A percentile compares a stretch with the other conserved stretches of the same genome.
These are phyloP conservation scores for Enhydra lutris DNA, from an alignment of 2,113 vertebrate genomes.

Conservation along the genomic window DNA sequence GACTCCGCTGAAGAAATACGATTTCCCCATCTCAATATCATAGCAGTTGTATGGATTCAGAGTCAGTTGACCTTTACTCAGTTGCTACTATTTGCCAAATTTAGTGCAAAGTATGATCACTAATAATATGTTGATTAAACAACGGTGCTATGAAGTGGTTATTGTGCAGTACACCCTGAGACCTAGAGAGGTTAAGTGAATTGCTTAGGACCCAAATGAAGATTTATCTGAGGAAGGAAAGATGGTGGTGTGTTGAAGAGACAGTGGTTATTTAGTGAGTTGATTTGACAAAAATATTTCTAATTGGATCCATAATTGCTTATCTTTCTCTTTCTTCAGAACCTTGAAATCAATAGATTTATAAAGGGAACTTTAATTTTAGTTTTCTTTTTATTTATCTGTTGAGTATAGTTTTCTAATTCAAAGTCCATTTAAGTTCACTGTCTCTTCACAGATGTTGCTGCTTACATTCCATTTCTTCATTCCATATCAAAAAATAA, in stretches of 20 bases:
- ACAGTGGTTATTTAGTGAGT: neutral
- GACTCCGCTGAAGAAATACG: neutral
- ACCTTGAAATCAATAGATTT: neutral
- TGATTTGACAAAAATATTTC: neutral
- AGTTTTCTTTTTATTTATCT: neutral
- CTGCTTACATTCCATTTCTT: constrained; percentile 42
- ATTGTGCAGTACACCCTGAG: neutral
- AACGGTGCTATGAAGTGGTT: neutral
- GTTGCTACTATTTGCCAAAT: neutral
- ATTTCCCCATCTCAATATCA: neutral
- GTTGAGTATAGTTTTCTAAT: neutral
- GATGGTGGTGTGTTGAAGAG: neutral
- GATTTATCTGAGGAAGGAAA: neutral
- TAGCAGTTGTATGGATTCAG: neutral
- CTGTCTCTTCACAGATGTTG: neutral
- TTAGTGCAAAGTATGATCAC: neutral
- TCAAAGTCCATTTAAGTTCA: neutral
- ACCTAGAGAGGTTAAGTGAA: neutral
- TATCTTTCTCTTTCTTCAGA: neutral
- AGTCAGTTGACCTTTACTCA: constrained; percentile 39
- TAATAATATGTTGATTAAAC: constrained; percentile 14
- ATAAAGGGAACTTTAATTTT: neutral
- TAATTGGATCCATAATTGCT: neutral
- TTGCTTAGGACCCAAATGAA: neutral
- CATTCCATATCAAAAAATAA: constrained; percentile 40